Evolutionary conservation across 1,140 invertebrate genomes (phyloP), one percentile per base, ranked within the genome.

Genomic region (Drosophila yakuba): DNA sequence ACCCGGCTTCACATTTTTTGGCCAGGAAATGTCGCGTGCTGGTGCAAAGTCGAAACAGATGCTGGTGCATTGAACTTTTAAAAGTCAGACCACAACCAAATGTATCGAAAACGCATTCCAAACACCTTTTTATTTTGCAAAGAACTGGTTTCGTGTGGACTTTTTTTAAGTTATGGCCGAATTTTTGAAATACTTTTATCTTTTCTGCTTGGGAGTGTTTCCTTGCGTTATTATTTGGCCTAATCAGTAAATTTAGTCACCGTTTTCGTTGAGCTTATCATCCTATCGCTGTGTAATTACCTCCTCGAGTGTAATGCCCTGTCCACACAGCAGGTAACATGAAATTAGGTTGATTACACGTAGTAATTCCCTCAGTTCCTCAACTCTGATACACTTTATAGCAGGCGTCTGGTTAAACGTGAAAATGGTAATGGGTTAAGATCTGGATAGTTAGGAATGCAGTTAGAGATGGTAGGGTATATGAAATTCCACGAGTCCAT

Each of bases 61-160:
- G 72, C 50, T 52, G 73, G 73, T 76, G 73, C 73, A 76, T 76
- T 76, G 73, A 76, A 76, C 74, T 68, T 62, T 63, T 45, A 69
- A 39, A 57, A 71, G 36, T n/a, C 15, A 39, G 55, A 67, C n/a
- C 66, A 32, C 48, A 68, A 55, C 41, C 71, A 56, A 69, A 25
- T 28, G 60, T 66, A 68, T 68, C 43, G 20, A 58, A 39, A 39
- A 71, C 64, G 67, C 67, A 71, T 71, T 71, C 67, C 67, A 57
- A 71, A 57, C 67, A 57, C 64, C 38, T 61, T 73, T 59, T 51
- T 44, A 52, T 52, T 52, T 47, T 28, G 69, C 35, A n/a, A 12
- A 35, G 47, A 84, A 84, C 81, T 39, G 82, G 81, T 84, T 85
- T 63, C 44, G 20, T 45, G 47, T 51, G 47, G 23, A 45, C 48